A percentile compares a stretch with the other conserved stretches of the same genome.
Evolutionary conservation across 2,113 vertebrate species (phyloP).

Genomic region (Cromileptes altivelis): DNA sequence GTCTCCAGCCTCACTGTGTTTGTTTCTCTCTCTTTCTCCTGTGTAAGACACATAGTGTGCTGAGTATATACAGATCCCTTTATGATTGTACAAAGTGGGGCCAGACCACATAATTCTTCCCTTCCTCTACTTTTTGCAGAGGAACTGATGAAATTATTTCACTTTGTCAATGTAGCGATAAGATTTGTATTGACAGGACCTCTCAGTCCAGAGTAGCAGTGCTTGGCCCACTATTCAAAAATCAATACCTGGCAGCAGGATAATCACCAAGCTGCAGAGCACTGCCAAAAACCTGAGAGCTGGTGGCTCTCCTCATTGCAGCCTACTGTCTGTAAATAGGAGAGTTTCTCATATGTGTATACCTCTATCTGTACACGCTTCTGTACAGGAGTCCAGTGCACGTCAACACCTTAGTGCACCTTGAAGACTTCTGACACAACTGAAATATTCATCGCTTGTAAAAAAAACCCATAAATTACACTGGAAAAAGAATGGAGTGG

Average conservation of each 20-base stretch:
- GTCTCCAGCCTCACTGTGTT: neutral
- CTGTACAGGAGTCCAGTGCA: neutral
- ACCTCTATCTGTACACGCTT: neutral
- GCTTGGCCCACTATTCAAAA: conserved; percentile 47
- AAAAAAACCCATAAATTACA: neutral
- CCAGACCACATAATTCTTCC: conserved; percentile 4
- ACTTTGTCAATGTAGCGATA: conserved; percentile 60
- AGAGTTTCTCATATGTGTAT: neutral
- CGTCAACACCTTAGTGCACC: neutral
- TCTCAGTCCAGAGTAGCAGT: conserved; percentile 55
- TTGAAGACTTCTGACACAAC: neutral
- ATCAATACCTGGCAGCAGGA: conserved; percentile 66
- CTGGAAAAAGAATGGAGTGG: too few species aligned
- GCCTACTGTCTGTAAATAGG: neutral
- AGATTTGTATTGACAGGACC: conserved; percentile 66
- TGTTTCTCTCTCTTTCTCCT: neutral
- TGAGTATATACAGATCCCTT: neutral
- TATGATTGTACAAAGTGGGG: neutral
- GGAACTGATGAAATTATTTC: conserved; percentile 62
- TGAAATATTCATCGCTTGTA: neutral
- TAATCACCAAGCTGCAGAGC: conserved; percentile 45
- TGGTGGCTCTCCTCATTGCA: conserved; percentile 1
- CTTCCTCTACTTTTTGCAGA: conserved; percentile 4
- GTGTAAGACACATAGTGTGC: neutral
- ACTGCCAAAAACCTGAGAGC: conserved; percentile 19